Conservation (phyloP, 2,888 invertebrate species). For the Horisme vitalbata region DNA sequence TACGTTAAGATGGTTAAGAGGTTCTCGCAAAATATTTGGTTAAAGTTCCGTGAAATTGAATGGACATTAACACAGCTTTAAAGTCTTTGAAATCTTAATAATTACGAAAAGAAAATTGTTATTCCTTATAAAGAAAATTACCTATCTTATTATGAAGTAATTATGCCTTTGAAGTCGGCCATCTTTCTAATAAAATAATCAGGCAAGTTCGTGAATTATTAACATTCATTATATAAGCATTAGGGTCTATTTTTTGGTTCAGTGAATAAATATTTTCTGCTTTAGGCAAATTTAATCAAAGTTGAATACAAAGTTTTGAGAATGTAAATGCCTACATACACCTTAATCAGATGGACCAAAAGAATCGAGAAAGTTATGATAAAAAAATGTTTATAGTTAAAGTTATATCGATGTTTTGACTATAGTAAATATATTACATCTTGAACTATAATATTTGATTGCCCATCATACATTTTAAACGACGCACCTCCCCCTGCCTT, state of each 20-base stretch:
- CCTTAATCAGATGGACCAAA: too few species aligned
- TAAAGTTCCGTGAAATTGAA: slow-evolving; percentile 16
- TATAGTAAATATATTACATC: too few species aligned
- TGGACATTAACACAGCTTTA: slow-evolving; percentile 6
- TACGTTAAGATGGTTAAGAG: too few species aligned
- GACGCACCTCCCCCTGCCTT: too few species aligned
- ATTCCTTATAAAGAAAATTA: slow-evolving; percentile 33
- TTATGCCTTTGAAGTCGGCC: slow-evolving; percentile 32
- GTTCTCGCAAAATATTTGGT: neutral
- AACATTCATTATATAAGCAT: slow-evolving; percentile 4
- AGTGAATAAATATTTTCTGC: too few species aligned
- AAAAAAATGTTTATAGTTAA: too few species aligned
- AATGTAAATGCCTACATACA: neutral
- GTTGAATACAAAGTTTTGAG: neutral
- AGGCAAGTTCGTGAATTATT: slow-evolving; percentile 8
- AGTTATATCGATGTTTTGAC: too few species aligned
- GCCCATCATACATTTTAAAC: too few species aligned
- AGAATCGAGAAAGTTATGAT: too few species aligned
- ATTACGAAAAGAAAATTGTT: slow-evolving; percentile 19
- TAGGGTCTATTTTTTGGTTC: neutral
- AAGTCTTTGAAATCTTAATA: slow-evolving; percentile 13
- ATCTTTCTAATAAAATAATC: slow-evolving; percentile 39
- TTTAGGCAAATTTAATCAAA: too few species aligned
- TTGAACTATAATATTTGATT: too few species aligned
- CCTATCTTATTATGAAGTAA: slow-evolving; percentile 40